Evolutionary conservation across 2,797 vertebrate genomes (phyloP).

Genomic region (Dipus sagitta): DNA sequence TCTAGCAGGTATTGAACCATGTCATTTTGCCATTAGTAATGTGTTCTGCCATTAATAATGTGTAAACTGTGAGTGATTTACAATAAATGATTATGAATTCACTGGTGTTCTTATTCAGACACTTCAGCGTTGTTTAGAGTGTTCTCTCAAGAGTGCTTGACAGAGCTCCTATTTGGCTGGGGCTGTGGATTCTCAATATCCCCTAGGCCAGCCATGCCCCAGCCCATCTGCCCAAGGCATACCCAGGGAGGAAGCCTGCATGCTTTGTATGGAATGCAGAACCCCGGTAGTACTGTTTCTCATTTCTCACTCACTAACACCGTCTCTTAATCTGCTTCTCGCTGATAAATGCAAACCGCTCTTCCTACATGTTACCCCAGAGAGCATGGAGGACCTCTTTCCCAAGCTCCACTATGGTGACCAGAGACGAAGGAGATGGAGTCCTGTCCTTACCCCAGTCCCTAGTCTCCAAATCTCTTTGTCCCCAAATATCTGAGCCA

Average conservation of each 20-base stretch:
- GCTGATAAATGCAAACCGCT: neutral
- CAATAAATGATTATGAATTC: conserved; percentile 86
- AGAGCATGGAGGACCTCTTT: neutral
- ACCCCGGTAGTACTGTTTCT: neutral
- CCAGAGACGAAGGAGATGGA: rapidly evolving
- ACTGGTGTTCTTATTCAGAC: neutral
- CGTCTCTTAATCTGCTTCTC: neutral
- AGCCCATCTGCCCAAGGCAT: neutral
- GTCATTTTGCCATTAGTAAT: conserved; percentile 86
- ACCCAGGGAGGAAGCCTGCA: neutral
- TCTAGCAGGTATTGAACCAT: conserved; percentile 82
- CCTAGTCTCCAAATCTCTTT: neutral
- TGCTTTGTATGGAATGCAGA: neutral
- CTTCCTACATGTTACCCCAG: neutral
- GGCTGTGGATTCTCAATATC: neutral
- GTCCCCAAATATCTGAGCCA: neutral
- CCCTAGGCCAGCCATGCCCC: neutral
- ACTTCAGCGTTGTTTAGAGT: neutral
- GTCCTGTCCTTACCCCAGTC: neutral
- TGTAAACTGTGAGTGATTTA: conserved; percentile 86
- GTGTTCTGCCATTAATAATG: conserved; percentile 84
- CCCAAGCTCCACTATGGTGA: neutral
- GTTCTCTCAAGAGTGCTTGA: neutral
- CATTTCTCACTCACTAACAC: neutral
- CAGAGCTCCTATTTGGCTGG: neutral